These are phyloP conservation scores for Drosophila nigrodunni DNA, from an alignment of 1,140 invertebrate genomes.

Conservation along the genomic window DNA sequence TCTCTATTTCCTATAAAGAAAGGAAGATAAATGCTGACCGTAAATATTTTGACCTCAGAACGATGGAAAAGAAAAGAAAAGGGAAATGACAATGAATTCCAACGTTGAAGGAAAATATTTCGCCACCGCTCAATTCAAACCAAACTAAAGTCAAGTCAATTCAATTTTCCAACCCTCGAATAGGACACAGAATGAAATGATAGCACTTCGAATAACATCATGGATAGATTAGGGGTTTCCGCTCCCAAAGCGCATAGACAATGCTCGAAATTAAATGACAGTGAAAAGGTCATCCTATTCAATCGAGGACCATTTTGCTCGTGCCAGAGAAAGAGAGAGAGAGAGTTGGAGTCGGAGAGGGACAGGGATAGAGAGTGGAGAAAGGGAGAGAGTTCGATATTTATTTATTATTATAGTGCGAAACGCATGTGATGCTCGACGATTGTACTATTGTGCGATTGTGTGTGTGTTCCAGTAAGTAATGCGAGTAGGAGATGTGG, in stretches of 20 bases:
- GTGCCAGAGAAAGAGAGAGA: constrained; percentile 38
- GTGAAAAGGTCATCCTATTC: constrained; percentile 80
- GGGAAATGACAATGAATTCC: constrained; percentile 45
- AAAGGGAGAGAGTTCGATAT: constrained; percentile 55
- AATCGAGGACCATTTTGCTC: constrained; percentile 63
- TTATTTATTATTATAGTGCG: constrained; percentile 83
- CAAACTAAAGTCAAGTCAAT: constrained; percentile 11
- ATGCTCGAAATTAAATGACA: constrained; percentile 84
- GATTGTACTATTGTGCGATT: constrained; percentile 17
- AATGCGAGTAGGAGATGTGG: constrained; percentile 53
- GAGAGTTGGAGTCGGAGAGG: constrained; percentile 19
- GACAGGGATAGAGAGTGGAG: constrained; percentile 35
- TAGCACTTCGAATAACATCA: constrained; percentile 79
- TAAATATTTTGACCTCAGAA: constrained; percentile 78
- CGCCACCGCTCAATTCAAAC: constrained; percentile 26
- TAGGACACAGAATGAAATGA: constrained; percentile 58
- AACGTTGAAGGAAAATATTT: constrained; percentile 43
- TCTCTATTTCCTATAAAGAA: constrained; percentile 28
- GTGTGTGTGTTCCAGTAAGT: constrained; percentile 9
- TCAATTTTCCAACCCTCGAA: constrained; percentile 65
- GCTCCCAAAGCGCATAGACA: constrained; percentile 79
- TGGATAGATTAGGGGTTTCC: constrained; percentile 84
- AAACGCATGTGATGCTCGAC: constrained; percentile 50
- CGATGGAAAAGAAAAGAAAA: constrained; percentile 47
- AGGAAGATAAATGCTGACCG: constrained; percentile 78